A percentile compares a stretch with the other conserved stretches of the same genome.
phyloP scores from a whole-genome alignment of 1,140 invertebrate species.

The Antheraea mylitta region DNA sequence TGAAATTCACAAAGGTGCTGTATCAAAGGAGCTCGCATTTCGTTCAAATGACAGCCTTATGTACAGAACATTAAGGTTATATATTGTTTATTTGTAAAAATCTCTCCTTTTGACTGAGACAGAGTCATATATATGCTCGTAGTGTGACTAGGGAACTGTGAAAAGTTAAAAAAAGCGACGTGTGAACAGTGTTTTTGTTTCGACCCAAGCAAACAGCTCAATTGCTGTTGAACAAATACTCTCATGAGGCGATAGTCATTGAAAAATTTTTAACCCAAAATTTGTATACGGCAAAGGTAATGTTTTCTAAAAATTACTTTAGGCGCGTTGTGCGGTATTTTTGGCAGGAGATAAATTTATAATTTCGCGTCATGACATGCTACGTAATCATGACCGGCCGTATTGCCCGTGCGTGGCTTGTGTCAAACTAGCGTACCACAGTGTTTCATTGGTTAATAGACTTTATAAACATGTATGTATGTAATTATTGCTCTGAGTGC shows the following conservation, averaged over 20 bases:
- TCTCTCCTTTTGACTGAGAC: slow-evolving; percentile 18
- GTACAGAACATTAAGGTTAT: background rate
- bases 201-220: slow-evolving; percentile 23
- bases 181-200: slow-evolving; percentile 13
- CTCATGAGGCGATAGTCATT: background rate
- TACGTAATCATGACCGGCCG: too few species aligned
- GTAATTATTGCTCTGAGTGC: too few species aligned
- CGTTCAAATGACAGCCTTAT: slow-evolving; percentile 10
- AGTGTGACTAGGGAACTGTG: slow-evolving; percentile 23
- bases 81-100: slow-evolving; percentile 5
- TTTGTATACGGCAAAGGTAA: too few species aligned
- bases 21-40: slow-evolving; percentile 15
- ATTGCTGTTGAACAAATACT: background rate
- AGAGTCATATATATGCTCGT: slow-evolving; percentile 15
- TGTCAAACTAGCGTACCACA: too few species aligned
- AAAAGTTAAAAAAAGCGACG: slow-evolving; percentile 31
- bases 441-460: too few species aligned
- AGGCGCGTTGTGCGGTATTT: too few species aligned
- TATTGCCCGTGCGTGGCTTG: too few species aligned
- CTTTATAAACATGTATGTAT: too few species aligned
- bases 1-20: slow-evolving; percentile 39
- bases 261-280: background rate
- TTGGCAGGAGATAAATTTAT: too few species aligned
- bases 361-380: too few species aligned
- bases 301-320: too few species aligned